Conservation (phyloP, 2,888 invertebrate genomes). For the Subacronicta megacephala region DNA sequence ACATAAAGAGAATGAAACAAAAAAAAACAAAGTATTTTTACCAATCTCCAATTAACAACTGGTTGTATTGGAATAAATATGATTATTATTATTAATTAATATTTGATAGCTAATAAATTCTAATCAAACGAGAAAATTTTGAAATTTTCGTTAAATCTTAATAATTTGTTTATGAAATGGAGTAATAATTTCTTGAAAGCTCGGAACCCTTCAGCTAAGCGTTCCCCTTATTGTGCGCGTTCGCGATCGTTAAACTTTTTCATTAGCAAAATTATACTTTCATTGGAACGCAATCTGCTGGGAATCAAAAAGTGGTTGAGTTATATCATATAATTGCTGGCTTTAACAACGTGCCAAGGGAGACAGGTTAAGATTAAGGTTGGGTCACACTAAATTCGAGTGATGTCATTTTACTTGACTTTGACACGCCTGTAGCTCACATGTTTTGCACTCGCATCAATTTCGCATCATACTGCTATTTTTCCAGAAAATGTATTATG, state of each 20-base stretch:
- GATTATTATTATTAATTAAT: background rate
- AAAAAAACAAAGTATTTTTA: no score
- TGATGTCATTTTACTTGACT: no score
- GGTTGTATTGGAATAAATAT: background rate
- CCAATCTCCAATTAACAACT: no score
- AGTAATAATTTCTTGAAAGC: conserved; percentile 30
- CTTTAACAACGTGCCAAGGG: conserved; percentile 6
- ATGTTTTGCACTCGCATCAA: no score
- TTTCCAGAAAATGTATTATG: no score
- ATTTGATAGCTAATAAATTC: background rate
- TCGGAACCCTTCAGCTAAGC: conserved; percentile 22
- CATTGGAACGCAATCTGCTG: conserved; percentile 29
- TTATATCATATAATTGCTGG: conserved; percentile 38
- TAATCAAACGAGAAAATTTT: background rate
- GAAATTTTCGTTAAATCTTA: conserved; percentile 10
- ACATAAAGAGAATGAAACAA: no score
- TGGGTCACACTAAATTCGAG: no score
- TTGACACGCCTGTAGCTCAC: no score
- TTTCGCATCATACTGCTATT: no score
- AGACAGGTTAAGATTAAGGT: background rate
- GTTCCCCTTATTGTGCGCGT: conserved; percentile 23
- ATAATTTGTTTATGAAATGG: conserved; percentile 34
- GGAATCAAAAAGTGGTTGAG: conserved; percentile 38
- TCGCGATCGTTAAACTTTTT: conserved; percentile 45
- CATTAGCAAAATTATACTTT: conserved; percentile 46